Evolutionary conservation across 2,888 invertebrate species (phyloP).

Genomic region (Spilarctia lutea): DNA sequence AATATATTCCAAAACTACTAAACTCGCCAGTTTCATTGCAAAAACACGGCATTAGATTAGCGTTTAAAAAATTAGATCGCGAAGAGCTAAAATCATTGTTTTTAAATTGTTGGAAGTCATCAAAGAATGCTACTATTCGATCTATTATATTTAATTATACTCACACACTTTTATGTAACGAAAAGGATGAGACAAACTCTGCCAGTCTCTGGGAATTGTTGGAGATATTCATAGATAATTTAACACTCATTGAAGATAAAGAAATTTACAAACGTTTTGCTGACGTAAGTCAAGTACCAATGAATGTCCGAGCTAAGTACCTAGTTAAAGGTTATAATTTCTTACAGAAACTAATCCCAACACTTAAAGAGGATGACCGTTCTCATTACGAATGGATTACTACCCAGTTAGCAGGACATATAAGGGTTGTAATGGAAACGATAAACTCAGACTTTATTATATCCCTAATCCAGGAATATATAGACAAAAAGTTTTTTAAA

Average conservation of each 20-base stretch:
- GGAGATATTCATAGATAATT: slow-evolving; percentile 65
- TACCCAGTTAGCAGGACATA: slow-evolving; percentile 48
- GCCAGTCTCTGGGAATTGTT: slow-evolving; percentile 62
- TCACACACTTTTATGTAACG: slow-evolving; percentile 61
- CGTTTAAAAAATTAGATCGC: slow-evolving; percentile 61
- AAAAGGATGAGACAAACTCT: slow-evolving; percentile 57
- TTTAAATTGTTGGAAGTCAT: slow-evolving; percentile 61
- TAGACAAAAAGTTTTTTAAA: slow-evolving; percentile 55
- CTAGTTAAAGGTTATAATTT: slow-evolving; percentile 66
- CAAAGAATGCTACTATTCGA: slow-evolving; percentile 70
- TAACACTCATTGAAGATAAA: slow-evolving; percentile 68
- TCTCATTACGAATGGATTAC: slow-evolving; percentile 42
- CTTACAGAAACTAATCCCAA: slow-evolving; percentile 55
- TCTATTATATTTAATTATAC: slow-evolving; percentile 67
- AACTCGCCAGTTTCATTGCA: slow-evolving; percentile 71
- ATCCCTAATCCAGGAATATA: slow-evolving; percentile 58
- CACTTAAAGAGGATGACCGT: slow-evolving; percentile 43
- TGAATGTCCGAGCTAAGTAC: slow-evolving; percentile 57
- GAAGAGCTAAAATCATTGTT: slow-evolving; percentile 60
- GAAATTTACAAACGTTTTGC: slow-evolving; percentile 62
- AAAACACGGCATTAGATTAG: slow-evolving; percentile 72
- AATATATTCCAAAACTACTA: slow-evolving; percentile 61
- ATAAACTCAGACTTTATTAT: slow-evolving; percentile 61
- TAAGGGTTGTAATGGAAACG: slow-evolving; percentile 60
- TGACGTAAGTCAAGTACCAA: slow-evolving; percentile 56